phyloP scores from a whole-genome alignment of 2,113 vertebrate genomes.

The Terrapene triunguis region DNA sequence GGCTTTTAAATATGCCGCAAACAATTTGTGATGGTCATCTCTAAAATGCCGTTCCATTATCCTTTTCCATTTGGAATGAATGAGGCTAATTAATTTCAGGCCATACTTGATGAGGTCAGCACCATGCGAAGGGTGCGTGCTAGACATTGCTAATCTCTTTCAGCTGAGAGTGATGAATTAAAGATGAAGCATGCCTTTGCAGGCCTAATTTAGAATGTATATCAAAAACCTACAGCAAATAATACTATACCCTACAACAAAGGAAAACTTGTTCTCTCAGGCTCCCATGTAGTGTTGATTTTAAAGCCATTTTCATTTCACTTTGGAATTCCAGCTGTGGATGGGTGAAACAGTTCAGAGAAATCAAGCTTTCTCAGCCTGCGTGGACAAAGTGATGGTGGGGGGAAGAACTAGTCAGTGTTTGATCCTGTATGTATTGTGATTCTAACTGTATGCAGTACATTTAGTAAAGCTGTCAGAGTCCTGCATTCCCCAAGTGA shows the following conservation, averaged over 20 bases:
- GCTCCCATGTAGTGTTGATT: conserved; percentile 80
- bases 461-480: conserved; percentile 2
- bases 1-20: conserved; percentile 83
- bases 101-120: conserved; percentile 90
- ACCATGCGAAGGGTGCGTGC: conserved; percentile 84
- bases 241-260: conserved; percentile 85
- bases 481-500: conserved; percentile 30
- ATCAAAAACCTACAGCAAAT: conserved; percentile 87
- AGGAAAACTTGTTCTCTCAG: conserved; percentile 85
- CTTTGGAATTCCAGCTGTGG: conserved; percentile 81
- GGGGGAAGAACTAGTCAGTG: conserved; percentile 64
- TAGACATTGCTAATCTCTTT: conserved; percentile 90
- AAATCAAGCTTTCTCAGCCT: conserved; percentile 78
- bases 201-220: conserved; percentile 88
- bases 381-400: conserved; percentile 72
- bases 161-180: conserved; percentile 89
- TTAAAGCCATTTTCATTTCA: conserved; percentile 80
- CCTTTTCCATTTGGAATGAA: conserved; percentile 87
- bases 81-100: conserved; percentile 89
- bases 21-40: conserved; percentile 86
- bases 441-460: conserved; percentile 47
- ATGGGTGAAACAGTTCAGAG: conserved; percentile 77
- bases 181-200: conserved; percentile 88
- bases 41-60: conserved; percentile 85
- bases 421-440: conserved; percentile 74